Base-by-base conservation (phyloP, 2,113 vertebrate genomes). In the Odocoileus virginianus region DNA sequence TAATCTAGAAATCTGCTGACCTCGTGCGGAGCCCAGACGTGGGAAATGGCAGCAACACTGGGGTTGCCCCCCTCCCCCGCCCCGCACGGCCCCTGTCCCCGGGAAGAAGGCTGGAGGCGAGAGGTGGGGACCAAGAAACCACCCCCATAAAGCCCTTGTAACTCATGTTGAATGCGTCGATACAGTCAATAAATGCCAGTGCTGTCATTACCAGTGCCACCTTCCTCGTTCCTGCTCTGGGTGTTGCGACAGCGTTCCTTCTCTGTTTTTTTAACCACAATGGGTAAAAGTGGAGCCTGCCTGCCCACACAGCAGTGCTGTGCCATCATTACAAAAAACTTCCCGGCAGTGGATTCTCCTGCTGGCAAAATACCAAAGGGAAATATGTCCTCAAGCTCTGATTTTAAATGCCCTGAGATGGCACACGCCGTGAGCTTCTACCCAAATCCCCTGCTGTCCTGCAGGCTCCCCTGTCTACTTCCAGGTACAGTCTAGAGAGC, bases 201-300 rank as follows among this genome's bases (percentile, higher is more conserved):
- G n/a, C 1, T 27, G 28, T 36, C 6, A 2, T 27, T 0, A 11
- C 0, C 0, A 11, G 54, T 10, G 4, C 17, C 6, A 4, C 13
- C 12, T 28, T 6, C 36, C 67, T 21, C 0, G 0, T 17, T n/a
- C 90, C 40, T 16, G 61, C 40, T 7, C 64, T 25, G 25, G 3
- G 40, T 43, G 43, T 11, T 33, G 54, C 28, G 23, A 4, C 0
- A 8, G 76, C 67, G 50, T 15, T 17, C 30, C 64, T 71, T 36
- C n/a, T 71, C 17, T 71, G 8, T 67, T 12, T 40, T 30, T 25
- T 7, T 30, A 19, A 50, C 67, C 27, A 16, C 21, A 21, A 3
- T 2, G 40, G 55, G 8, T 45, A 45, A 45, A 45, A 45, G 45
- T 45, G 40, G 30, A 40, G 50, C 25, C 50, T 1, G 4, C 25